Percentiles rank a stretch among this genome's conserved stretches.
Conservation (phyloP, 1,140 invertebrate species). For the Brachionus rubens region DNA sequence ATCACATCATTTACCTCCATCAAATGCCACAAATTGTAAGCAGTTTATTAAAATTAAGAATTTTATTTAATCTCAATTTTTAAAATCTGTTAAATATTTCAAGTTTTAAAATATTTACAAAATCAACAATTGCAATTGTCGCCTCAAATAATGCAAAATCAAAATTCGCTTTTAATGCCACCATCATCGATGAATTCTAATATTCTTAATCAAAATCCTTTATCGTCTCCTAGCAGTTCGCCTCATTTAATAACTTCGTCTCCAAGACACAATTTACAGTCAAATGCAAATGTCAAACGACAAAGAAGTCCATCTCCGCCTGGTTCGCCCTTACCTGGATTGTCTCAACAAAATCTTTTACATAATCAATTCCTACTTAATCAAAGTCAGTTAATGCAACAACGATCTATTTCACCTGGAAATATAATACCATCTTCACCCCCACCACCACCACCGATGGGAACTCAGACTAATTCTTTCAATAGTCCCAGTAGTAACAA, state of each 20-base stretch:
- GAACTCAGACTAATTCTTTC: neutral
- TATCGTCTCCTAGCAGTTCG: neutral
- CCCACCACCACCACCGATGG: neutral
- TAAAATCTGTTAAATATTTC: too few relatives aligned
- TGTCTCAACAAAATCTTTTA: neutral
- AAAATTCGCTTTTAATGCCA: neutral
- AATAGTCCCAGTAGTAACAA: slow-evolving; percentile 5
- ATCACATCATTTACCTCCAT: neutral
- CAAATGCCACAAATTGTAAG: neutral
- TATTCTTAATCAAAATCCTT: neutral
- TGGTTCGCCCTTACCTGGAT: neutral
- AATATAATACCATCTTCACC: slow-evolving; percentile 6
- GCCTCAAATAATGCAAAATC: neutral
- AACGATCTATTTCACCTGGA: neutral
- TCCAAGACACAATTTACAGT: neutral
- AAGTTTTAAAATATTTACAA: neutral
- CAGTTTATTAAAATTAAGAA: too few relatives aligned
- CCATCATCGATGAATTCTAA: too few relatives aligned
- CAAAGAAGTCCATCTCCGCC: slow-evolving; percentile 27
- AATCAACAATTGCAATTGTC: neutral
- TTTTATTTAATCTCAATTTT: too few relatives aligned
- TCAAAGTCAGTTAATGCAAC: slow-evolving; percentile 24
- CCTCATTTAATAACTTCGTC: slow-evolving; percentile 11
- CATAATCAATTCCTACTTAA: slow-evolving; percentile 16
- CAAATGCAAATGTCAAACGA: neutral